Conservation (phyloP, 2,797 vertebrate species). For the Esox masquinongy region DNA sequence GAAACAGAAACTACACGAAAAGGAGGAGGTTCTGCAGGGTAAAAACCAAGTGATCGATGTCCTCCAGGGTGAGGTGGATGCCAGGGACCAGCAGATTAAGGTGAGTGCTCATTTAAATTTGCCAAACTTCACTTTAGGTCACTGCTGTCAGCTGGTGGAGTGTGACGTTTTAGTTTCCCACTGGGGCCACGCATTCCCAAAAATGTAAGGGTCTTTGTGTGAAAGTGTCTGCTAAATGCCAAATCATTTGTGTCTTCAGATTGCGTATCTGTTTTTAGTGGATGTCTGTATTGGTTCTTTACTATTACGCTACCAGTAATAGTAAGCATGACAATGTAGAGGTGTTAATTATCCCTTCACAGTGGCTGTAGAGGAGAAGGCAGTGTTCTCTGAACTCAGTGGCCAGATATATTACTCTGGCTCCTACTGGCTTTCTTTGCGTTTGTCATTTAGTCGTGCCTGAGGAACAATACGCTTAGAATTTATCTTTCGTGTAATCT, state of each 20-base stretch:
- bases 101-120: conserved; percentile 58
- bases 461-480: not conserved
- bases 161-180: not conserved
- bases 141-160: not conserved
- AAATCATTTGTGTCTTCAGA: not conserved
- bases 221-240: not conserved
- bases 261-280: no score
- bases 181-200: not conserved
- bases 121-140: not conserved
- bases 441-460: no score
- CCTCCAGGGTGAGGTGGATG: conserved; percentile 86
- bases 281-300: no score
- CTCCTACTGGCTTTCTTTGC: no score
- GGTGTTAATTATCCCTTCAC: no score
- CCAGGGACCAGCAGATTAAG: conserved; percentile 80
- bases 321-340: no score
- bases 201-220: not conserved
- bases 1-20: conserved; percentile 91
- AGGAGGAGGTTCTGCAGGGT: conserved; percentile 88
- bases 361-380: no score
- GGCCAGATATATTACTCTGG: no score
- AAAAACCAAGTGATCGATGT: conserved; percentile 88
- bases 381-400: no score
- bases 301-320: no score
- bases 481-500: not conserved